Base-by-base conservation (phyloP, 2,113 vertebrate species). In the Nasalis larvatus region DNA sequence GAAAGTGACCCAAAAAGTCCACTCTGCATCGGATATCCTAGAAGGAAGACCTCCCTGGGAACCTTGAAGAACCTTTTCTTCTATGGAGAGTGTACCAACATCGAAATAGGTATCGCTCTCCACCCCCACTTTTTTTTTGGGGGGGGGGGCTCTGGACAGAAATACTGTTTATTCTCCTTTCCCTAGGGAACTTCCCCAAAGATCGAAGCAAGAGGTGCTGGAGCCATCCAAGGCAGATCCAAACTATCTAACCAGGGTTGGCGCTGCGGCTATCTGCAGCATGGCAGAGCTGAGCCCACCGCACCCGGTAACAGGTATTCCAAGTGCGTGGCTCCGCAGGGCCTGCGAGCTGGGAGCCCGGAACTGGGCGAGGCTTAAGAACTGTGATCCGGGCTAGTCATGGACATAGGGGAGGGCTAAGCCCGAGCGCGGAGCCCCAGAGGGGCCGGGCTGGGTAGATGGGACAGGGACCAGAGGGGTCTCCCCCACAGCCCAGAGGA, bases 201-300 rank as follows among this genome's bases (percentile, higher is more conserved):
- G 45, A 35, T 56, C 21, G 21, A 45, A 76, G 5, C 2, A 2
- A 68, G 37, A 84, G 56, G 10, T 23, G 3, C 40, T 11, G 58
- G 35, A 12, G 14, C 23, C 69, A 4, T 8, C 10, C 49, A 42
- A 63, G 58, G 58, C 8, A 52, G 66, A 66, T 42, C 42, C 3
- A 37, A 73, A 17, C 16, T 17, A 37, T 68, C 37, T 27, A 0
- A 18, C 25, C 8, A 32, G 25, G 8, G 21, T 27, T 47, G 84
- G 25, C 1, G 6, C 23, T 6, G 0, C 5, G 16, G 2, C 35
- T 30, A 2, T 40, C 37, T n/a, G 4, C 10, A 0, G 2, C 35
- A 30, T 4, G 1, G 8, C 9, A 4, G 30, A 60, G n/a, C 49
- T 25, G 23, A 83, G 30, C 3, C 14, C 23, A 5, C 25, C 0